phyloP scores from a whole-genome alignment of 2,797 vertebrate genomes.

The Argentina silus region DNA sequence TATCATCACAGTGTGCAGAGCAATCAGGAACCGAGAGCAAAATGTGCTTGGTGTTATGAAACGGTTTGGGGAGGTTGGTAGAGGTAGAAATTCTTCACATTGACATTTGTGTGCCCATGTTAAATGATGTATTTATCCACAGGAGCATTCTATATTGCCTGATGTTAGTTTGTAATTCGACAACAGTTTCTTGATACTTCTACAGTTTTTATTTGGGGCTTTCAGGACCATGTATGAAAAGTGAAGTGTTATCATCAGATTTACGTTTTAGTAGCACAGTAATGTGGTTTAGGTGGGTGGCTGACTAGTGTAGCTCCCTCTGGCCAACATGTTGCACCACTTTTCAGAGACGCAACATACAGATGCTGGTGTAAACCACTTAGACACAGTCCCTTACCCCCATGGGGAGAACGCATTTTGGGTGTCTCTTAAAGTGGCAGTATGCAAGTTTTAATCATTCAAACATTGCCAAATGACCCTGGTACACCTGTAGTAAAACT shows the following conservation, averaged over 20 bases:
- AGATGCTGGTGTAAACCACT: constrained; percentile 50
- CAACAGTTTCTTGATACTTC: neutral
- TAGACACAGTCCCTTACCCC: constrained; percentile 42
- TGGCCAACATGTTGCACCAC: constrained; percentile 54
- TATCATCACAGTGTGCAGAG: constrained; percentile 21
- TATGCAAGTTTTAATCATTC: too few species aligned
- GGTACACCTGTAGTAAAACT: too few species aligned
- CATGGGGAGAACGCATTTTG: constrained; percentile 36
- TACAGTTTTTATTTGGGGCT: neutral
- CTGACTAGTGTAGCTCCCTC: constrained; percentile 44
- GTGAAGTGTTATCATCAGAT: constrained; percentile 1
- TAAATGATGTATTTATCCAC: neutral
- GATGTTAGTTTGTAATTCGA: neutral
- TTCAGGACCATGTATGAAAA: neutral
- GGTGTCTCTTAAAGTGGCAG: constrained; percentile 49
- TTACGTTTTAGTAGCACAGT: constrained; percentile 18
- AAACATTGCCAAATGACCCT: too few species aligned
- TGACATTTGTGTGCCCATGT: neutral
- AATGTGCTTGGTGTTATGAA: constrained; percentile 56
- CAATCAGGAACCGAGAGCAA: constrained; percentile 25
- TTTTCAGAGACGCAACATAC: constrained; percentile 6
- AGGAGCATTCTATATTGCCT: neutral
- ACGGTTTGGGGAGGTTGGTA: too few species aligned
- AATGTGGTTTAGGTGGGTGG: constrained; percentile 38
- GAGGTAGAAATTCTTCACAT: neutral